These are phyloP conservation scores for Hypomesus transpacificus DNA, from an alignment of 2,113 vertebrate species.

Conservation along the genomic window DNA sequence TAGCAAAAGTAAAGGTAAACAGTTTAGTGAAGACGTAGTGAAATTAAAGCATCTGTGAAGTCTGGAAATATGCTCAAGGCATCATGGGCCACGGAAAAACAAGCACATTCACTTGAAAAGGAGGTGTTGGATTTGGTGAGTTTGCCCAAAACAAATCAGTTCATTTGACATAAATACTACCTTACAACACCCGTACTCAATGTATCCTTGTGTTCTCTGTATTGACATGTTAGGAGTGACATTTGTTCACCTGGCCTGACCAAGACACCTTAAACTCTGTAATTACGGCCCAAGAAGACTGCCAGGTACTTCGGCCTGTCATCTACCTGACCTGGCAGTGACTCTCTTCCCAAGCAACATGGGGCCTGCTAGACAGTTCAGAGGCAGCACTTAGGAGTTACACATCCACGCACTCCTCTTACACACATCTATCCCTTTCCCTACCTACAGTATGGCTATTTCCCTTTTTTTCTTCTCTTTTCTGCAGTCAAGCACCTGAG, in stretches of 20 bases:
- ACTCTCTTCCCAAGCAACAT: background rate
- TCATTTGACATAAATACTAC: no score
- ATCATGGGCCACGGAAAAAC: background rate
- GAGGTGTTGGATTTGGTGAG: background rate
- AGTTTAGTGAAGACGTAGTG: background rate
- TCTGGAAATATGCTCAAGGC: background rate
- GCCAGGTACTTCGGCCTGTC: constrained; percentile 13
- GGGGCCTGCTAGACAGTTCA: background rate
- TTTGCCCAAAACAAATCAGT: no score
- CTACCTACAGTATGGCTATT: background rate
- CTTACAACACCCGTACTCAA: no score
- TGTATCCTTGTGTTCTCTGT: no score
- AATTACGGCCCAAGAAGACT: constrained; percentile 9
- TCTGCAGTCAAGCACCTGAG: constrained; percentile 1
- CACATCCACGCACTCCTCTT: background rate
- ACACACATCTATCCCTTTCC: background rate
- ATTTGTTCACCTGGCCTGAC: background rate
- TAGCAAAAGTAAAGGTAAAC: background rate
- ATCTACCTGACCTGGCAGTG: constrained; percentile 20
- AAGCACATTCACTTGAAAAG: background rate
- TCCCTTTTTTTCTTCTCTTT: background rate
- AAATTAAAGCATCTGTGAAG: background rate
- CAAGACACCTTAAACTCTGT: background rate
- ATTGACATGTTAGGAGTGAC: no score
- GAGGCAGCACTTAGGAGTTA: background rate